A percentile compares a stretch with the other conserved stretches of the same genome.
phyloP scores from a whole-genome alignment of 2,113 vertebrate genomes.

The Lepisosteus oculatus region DNA sequence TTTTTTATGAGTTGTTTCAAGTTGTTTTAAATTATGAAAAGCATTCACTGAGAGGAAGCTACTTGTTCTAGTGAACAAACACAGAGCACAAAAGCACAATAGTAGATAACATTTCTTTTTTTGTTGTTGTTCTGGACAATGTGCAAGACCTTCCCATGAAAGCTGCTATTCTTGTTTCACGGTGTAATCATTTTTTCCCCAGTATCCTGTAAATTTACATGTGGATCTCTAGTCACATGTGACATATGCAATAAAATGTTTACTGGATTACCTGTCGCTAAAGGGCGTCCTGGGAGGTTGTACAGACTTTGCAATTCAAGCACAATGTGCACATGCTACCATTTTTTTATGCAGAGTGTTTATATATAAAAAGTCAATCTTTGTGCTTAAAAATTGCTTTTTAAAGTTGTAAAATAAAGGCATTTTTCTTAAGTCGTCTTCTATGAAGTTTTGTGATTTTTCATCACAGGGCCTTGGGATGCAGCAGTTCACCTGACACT shows the following conservation, averaged over 20 bases:
- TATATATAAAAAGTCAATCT: constrained; percentile 77
- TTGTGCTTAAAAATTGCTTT: constrained; percentile 94
- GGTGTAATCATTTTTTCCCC: constrained; percentile 45
- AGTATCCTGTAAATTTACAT: constrained; percentile 47
- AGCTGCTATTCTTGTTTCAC: constrained; percentile 73
- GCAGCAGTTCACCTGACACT: too few species aligned
- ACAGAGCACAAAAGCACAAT: constrained; percentile 63
- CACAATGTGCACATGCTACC: constrained; percentile 94
- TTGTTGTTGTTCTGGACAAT: constrained; percentile 38
- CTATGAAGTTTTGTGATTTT: too few species aligned
- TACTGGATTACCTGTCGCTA: constrained; percentile 73
- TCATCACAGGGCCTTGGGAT: too few species aligned
- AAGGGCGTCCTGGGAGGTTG: constrained; percentile 75
- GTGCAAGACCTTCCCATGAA: constrained; percentile 58
- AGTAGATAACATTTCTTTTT: constrained; percentile 37
- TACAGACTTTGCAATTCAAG: constrained; percentile 86
- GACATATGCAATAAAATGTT: constrained; percentile 98
- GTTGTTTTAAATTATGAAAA: constrained; percentile 22
- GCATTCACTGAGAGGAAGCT: constrained; percentile 30
- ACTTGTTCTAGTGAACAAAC: constrained; percentile 36
- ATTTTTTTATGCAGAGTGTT: constrained; percentile 87
- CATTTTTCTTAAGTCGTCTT: constrained; percentile 51
- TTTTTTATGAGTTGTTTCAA: constrained; percentile 20
- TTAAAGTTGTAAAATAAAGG: constrained; percentile 88
- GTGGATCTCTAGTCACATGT: constrained; percentile 70